These are phyloP conservation scores for Pantala flavescens DNA, from an alignment of 1,140 invertebrate species.

Conservation along the genomic window DNA sequence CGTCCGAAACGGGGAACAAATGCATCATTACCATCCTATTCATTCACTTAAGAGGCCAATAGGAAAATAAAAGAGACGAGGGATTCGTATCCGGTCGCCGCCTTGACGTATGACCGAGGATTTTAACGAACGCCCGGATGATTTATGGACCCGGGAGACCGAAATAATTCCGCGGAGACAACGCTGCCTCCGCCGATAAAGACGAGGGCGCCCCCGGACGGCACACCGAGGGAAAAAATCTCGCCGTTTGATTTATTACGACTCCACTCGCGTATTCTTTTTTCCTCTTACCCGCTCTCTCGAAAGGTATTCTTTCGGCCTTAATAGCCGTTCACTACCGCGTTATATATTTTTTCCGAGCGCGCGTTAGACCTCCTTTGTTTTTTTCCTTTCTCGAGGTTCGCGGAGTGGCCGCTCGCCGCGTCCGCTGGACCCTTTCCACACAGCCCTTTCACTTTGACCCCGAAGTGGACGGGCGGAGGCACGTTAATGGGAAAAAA, in stretches of 20 bases:
- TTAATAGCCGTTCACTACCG: background rate
- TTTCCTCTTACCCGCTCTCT: background rate
- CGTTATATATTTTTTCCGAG: background rate
- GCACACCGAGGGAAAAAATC: background rate
- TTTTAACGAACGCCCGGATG: background rate
- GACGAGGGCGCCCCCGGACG: background rate
- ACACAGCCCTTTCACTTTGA: background rate
- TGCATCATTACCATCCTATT: conserved; percentile 1
- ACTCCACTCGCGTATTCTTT: background rate
- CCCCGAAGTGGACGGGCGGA: background rate
- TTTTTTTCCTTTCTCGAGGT: too few species aligned
- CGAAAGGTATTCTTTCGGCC: background rate
- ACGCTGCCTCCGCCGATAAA: background rate
- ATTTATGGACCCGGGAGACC: background rate
- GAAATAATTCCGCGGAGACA: background rate
- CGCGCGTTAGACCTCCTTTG: too few species aligned
- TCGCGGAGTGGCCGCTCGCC: too few species aligned
- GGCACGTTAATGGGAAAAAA: too few species aligned
- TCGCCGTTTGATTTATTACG: background rate
- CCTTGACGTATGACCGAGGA: too few species aligned
- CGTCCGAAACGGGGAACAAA: background rate
- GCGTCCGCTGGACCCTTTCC: background rate
- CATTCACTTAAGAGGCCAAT: background rate
- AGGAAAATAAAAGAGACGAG: background rate
- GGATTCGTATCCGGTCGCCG: too few species aligned